A percentile compares a stretch with the other conserved stretches of the same genome.
phyloP scores from a whole-genome alignment of 1,140 invertebrate genomes.

The Cydia pomonella region DNA sequence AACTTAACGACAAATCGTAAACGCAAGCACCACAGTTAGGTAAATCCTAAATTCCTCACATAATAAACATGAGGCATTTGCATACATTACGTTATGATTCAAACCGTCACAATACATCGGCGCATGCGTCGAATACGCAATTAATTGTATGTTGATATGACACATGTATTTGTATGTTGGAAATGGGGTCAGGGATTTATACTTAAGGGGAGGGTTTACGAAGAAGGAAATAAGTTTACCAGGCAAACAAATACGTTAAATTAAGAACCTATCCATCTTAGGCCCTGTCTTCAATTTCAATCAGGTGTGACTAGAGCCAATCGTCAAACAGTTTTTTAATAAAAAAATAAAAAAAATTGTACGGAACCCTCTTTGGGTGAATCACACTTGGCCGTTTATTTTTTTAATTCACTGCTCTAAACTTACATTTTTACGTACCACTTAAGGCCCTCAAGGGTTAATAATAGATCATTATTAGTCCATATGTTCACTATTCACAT shows the following conservation, averaged over 20 bases:
- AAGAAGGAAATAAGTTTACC: not conserved
- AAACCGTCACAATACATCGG: conserved; percentile 1
- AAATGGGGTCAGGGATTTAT: conserved; percentile 16
- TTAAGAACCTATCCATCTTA: too few relatives aligned
- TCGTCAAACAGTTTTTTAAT: too few relatives aligned
- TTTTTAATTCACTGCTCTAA: too few relatives aligned
- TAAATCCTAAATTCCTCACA: conserved; percentile 13
- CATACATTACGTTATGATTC: conserved; percentile 19
- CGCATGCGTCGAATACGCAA: conserved; percentile 7
- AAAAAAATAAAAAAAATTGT: too few relatives aligned
- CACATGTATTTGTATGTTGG: not conserved
- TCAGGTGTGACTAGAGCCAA: too few relatives aligned
- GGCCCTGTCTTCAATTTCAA: too few relatives aligned
- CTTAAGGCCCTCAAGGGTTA: too few relatives aligned
- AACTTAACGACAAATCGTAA: conserved; percentile 5
- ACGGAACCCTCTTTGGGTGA: too few relatives aligned
- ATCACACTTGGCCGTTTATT: too few relatives aligned
- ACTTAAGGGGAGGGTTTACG: not conserved
- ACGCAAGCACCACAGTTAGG: not conserved
- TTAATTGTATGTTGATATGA: conserved; percentile 9
- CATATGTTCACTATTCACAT: not conserved
- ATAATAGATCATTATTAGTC: too few relatives aligned
- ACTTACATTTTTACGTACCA: too few relatives aligned
- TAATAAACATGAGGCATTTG: conserved; percentile 1
- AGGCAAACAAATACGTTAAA: too few relatives aligned